Percentiles rank a stretch among this genome's conserved stretches.
Conservation (phyloP, 2,113 vertebrate genomes). For the Labeo rohita region DNA sequence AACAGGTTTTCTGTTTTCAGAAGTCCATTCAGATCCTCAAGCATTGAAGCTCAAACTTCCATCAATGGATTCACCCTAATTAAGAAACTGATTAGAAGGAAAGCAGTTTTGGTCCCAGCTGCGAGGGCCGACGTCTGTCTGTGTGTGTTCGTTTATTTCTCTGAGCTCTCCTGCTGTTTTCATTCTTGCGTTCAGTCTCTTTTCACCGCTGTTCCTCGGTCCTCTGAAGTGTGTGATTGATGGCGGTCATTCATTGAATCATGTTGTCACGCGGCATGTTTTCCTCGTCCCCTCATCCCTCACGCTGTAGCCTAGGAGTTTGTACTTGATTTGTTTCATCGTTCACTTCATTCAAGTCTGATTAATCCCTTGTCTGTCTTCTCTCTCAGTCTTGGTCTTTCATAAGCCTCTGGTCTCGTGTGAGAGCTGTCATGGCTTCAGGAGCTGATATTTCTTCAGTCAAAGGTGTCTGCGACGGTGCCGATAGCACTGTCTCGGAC, state of each 20-base stretch:
- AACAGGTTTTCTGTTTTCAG: background rate
- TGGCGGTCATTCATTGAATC: conserved; percentile 9
- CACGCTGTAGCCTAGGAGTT: background rate
- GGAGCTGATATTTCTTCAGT: conserved; percentile 8
- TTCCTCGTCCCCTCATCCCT: conserved; percentile 14
- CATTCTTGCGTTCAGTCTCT: background rate
- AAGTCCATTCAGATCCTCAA: background rate
- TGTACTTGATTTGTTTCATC: conserved; percentile 6
- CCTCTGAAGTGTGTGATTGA: conserved; percentile 25
- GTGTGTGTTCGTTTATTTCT: background rate
- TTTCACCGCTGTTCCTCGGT: background rate
- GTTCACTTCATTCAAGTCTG: conserved; percentile 16
- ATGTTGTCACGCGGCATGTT: background rate
- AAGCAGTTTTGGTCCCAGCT: background rate
- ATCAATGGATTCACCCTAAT: background rate
- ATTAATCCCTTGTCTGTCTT: conserved; percentile 25
- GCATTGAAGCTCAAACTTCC: background rate
- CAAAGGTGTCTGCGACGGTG: conserved; percentile 9
- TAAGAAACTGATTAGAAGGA: background rate
- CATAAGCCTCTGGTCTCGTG: background rate
- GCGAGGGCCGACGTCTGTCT: background rate
- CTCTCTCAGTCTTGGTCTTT: background rate
- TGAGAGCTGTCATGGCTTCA: background rate
- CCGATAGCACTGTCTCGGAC: background rate
- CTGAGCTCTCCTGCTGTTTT: conserved; percentile 20